Conservation (phyloP, 2,797 vertebrate species). For the Stomatorhinus walkeri region DNA sequence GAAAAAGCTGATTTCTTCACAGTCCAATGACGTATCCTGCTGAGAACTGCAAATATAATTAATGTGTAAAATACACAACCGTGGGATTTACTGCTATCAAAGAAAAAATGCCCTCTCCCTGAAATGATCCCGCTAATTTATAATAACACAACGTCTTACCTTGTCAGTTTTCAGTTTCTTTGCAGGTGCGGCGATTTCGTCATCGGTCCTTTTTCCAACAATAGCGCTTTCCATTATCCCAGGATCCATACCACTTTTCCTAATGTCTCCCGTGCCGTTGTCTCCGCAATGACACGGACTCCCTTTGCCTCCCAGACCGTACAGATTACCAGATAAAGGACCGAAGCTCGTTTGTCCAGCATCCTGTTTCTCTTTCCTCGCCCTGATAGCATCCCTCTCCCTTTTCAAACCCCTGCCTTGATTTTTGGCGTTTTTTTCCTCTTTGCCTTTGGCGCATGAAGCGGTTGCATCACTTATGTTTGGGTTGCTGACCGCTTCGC, state of each 20-base stretch:
- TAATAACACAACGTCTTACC: slow-evolving; percentile 45
- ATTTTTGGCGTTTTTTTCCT: slow-evolving; percentile 73
- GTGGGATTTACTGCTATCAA: neutral
- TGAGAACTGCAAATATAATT: slow-evolving; percentile 3
- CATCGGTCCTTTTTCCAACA: slow-evolving; percentile 67
- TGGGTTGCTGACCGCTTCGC: slow-evolving; percentile 59
- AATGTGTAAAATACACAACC: slow-evolving; percentile 11
- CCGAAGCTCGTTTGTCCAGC: slow-evolving; percentile 53
- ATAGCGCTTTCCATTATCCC: slow-evolving; percentile 74
- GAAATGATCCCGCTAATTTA: neutral
- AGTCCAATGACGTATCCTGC: neutral
- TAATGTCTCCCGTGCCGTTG: slow-evolving; percentile 54
- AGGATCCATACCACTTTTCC: slow-evolving; percentile 68
- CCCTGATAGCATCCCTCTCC: slow-evolving; percentile 72
- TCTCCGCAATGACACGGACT: slow-evolving; percentile 58
- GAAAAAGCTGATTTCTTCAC: slow-evolving; percentile 26
- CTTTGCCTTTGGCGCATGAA: slow-evolving; percentile 73
- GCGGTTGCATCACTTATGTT: slow-evolving; percentile 46
- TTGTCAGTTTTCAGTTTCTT: slow-evolving; percentile 77
- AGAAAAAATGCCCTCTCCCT: neutral
- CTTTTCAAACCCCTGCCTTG: slow-evolving; percentile 66
- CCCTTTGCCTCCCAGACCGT: slow-evolving; percentile 70
- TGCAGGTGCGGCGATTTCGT: slow-evolving; percentile 65
- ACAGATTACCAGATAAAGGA: slow-evolving; percentile 68
- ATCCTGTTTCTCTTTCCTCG: slow-evolving; percentile 74